These are phyloP conservation scores for Elgaria multicarinata DNA, from an alignment of 2,113 vertebrate genomes.

Conservation along the genomic window DNA sequence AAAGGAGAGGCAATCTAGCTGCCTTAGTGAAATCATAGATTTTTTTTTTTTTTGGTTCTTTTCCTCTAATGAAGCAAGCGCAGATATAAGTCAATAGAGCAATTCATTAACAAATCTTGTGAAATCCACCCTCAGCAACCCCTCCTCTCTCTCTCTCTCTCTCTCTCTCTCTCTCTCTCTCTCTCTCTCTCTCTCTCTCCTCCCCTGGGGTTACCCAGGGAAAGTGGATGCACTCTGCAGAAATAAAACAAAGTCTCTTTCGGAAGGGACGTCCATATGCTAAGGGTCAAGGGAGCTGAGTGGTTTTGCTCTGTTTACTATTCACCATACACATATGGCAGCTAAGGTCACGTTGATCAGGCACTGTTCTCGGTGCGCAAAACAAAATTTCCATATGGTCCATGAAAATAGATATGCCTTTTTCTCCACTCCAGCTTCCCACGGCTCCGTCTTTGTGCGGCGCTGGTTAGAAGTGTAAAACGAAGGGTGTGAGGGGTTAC, in stretches of 20 bases:
- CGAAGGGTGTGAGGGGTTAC: constrained; percentile 78
- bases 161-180: neutral
- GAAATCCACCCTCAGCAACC: constrained; percentile 76
- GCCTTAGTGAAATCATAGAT: constrained; percentile 78
- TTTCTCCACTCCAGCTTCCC: constrained; percentile 88
- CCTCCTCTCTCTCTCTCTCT: no score
- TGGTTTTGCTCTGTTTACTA: constrained; percentile 90
- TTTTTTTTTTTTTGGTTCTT: constrained; percentile 79
- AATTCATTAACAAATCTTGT: constrained; percentile 99
- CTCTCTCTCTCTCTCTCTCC: neutral
- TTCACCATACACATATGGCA: constrained; percentile 92
- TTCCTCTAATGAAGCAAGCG: constrained; percentile 95
- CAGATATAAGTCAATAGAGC: constrained; percentile 99
- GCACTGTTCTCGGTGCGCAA: constrained; percentile 90
- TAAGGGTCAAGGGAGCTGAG: constrained; percentile 91
- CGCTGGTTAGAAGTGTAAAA: constrained; percentile 76
- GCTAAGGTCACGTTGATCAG: constrained; percentile 94
- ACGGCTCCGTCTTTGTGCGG: constrained; percentile 86
- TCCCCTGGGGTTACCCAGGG: constrained; percentile 83
- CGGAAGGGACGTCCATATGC: constrained; percentile 96
- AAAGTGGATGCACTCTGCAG: constrained; percentile 83
- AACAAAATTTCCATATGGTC: constrained; percentile 99
- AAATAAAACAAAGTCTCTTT: constrained; percentile 81
- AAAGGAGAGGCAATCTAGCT: constrained; percentile 84
- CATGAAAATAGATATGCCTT: constrained; percentile 91